These are phyloP conservation scores for Datnioides undecimradiatus DNA, from an alignment of 2,113 vertebrate species.

Conservation along the genomic window DNA sequence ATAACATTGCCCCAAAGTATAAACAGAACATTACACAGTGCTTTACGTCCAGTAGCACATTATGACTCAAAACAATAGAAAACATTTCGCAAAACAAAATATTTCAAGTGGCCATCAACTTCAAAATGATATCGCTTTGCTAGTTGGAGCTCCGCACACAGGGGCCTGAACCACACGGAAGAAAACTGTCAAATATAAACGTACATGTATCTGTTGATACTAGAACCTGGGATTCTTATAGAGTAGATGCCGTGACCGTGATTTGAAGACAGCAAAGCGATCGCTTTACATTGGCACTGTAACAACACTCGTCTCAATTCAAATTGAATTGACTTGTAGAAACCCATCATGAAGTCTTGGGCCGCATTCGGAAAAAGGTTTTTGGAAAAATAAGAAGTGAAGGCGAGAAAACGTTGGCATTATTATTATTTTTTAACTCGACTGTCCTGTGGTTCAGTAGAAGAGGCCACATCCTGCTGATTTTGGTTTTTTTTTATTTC, in stretches of 20 bases:
- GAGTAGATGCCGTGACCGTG: slow-evolving; percentile 17
- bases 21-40: slow-evolving; percentile 26
- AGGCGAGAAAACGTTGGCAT: slow-evolving; percentile 10
- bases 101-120: not conserved
- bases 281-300: not conserved
- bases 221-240: not conserved
- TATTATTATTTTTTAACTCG: not conserved
- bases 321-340: not conserved
- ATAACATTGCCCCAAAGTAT: slow-evolving; percentile 2
- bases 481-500: slow-evolving; percentile 29
- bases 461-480: slow-evolving; percentile 50
- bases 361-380: slow-evolving; percentile 12
- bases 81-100: not conserved
- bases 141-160: not conserved
- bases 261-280: not conserved
- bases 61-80: not conserved
- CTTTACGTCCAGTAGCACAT: slow-evolving; percentile 10
- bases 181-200: not conserved
- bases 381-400: slow-evolving; percentile 6
- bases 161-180: not conserved
- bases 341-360: not conserved
- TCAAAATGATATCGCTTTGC: slow-evolving; percentile 2
- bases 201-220: not conserved
- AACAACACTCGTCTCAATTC: not conserved
- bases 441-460: slow-evolving; percentile 24